These are phyloP conservation scores for Enchytraeus crypticus DNA, from an alignment of 2,888 invertebrate species.

Conservation along the genomic window DNA sequence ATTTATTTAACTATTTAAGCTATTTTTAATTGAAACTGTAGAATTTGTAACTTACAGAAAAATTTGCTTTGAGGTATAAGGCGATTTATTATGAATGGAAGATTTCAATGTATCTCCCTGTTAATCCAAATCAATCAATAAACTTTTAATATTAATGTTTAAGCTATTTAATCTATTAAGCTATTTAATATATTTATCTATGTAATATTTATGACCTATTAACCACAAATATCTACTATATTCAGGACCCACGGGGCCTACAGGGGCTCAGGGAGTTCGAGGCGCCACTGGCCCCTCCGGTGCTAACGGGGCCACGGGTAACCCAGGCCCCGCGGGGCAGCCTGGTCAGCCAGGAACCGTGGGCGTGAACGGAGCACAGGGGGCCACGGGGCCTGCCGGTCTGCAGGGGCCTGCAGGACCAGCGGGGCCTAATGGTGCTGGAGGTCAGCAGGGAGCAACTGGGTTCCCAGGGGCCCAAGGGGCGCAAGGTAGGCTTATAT, in stretches of 20 bases:
- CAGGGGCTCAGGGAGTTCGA: constrained; percentile 8
- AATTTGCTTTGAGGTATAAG: no score
- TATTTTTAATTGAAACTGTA: no score
- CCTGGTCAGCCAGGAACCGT: constrained; percentile 7
- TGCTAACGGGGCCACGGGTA: constrained; percentile 11
- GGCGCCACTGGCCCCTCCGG: constrained; percentile 10
- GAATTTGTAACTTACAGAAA: no score
- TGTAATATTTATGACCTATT: neutral
- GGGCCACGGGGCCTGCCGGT: constrained; percentile 12
- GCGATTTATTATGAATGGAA: no score
- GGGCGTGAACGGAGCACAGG: constrained; percentile 11
- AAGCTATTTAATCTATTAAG: neutral
- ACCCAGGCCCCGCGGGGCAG: constrained; percentile 6
- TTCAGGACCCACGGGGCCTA: constrained; percentile 10
- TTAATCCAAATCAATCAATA: no score
- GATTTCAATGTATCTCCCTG: no score
- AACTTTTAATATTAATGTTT: neutral
- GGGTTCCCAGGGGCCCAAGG: constrained; percentile 7
- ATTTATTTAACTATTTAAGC: no score
- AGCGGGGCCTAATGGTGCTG: constrained; percentile 1
- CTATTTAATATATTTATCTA: neutral
- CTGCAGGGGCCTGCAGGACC: constrained; percentile 6
- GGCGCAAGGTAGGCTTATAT: neutral
- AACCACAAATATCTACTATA: neutral
- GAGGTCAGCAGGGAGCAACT: constrained; percentile 15